Base-by-base conservation (phyloP, 1,140 invertebrate genomes). In the Aphaenogaster ashmeadi region DNA sequence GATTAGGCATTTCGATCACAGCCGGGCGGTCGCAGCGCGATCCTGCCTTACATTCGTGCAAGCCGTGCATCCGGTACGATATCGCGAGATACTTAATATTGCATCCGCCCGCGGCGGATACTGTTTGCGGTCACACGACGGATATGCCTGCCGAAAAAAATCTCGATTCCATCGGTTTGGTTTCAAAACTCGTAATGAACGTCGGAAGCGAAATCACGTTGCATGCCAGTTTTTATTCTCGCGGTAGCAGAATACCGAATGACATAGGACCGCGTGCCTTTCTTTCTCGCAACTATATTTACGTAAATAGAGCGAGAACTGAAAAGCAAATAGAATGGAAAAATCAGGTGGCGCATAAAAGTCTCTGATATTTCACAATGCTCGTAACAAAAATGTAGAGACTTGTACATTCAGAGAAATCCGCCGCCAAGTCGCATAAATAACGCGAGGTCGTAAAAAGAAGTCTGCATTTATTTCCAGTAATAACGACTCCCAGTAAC, bases 31-130 rank as follows among this genome's bases (percentile, higher is more conserved):
- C 56, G n/a, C 11, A n/a, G 38, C 15, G 41, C 36, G 52, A 27
- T 41, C 38, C 62, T 33, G 4, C 9, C 33, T 60, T 38, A 60
- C 38, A 44, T 71, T 58, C n/a, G 1, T 67, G 9, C 27, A n/a
- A 50, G 56, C n/a, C 54, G 7, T 50, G 13, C 44, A 38, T 84
- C 80, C 80, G 54, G 69, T 36, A 15, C 6, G 69, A 62, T 84
- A 84, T 62, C 80, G 41, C 80, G 69, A 74, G 69, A 84, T 75
- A 84, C 13, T 62, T 41, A 84, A 60, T 62, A 75, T 62, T 84
- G 69, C 69, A 84, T 84, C 80, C 80, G 80, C 56, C n/a, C n/a
- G 74, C 1, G 60, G 44, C 78, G 62, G 80, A 84, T 84, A 62
- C 80, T 38, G 80, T 38, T 71, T 84, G 80, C 33, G 80, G 80